phyloP scores from a whole-genome alignment of 2,888 invertebrate genomes.

The Pammene fasciana region DNA sequence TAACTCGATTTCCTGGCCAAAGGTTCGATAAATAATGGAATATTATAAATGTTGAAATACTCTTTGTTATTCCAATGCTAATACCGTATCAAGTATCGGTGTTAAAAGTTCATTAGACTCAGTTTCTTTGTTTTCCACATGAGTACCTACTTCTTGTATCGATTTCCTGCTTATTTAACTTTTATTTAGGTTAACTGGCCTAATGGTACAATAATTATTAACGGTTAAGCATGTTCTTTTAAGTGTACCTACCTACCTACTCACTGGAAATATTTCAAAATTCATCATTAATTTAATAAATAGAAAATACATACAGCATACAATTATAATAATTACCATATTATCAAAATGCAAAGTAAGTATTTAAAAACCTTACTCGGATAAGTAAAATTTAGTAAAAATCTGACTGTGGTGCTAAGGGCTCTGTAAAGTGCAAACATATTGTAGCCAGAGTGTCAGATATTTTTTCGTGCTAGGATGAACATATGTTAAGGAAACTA shows the following conservation, averaged over 20 bases:
- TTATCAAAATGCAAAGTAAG: too few species aligned
- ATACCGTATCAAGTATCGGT: slow-evolving; percentile 41
- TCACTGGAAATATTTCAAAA: too few species aligned
- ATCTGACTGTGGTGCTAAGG: too few species aligned
- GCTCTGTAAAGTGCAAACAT: too few species aligned
- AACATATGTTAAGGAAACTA: slow-evolving; percentile 14
- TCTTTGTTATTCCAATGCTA: slow-evolving; percentile 19
- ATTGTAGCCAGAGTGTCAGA: background rate
- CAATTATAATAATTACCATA: too few species aligned
- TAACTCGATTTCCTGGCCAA: background rate
- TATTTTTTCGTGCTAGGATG: background rate
- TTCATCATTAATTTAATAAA: too few species aligned
- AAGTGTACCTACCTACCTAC: too few species aligned
- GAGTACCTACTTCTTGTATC: slow-evolving; percentile 24
- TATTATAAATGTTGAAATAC: background rate
- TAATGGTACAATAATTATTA: background rate
- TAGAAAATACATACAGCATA: too few species aligned
- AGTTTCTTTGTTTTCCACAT: slow-evolving; percentile 41
- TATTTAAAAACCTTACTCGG: too few species aligned
- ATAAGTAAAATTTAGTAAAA: too few species aligned
- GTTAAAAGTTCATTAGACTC: slow-evolving; percentile 51
- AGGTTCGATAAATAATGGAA: background rate
- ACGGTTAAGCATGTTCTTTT: too few species aligned
- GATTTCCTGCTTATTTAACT: slow-evolving; percentile 20
- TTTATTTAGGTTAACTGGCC: slow-evolving; percentile 22